Percentiles rank a stretch among this genome's conserved stretches.
phyloP scores from a whole-genome alignment of 2,113 vertebrate species.

The Ondatra zibethicus region DNA sequence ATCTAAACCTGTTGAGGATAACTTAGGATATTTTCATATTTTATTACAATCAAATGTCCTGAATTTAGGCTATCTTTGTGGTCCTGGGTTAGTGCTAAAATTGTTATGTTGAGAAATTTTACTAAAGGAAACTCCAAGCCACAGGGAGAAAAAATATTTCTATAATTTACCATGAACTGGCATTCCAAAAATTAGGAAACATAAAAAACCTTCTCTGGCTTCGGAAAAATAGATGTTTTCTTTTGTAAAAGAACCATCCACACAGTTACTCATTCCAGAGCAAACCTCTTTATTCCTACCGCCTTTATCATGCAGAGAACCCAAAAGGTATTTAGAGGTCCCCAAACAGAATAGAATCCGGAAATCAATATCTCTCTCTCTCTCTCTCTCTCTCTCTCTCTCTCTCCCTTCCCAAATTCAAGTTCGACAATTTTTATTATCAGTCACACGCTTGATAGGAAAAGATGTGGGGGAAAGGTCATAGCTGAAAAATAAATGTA shows the following conservation, averaged over 20 bases:
- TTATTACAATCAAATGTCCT: slow-evolving; percentile 41
- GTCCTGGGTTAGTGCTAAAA: slow-evolving; percentile 31
- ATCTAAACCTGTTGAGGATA: neutral
- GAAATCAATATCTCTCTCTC: neutral
- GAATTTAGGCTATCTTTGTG: slow-evolving; percentile 18
- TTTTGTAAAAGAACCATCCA: neutral
- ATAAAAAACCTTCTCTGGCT: neutral
- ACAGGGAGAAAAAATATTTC: slow-evolving; percentile 41
- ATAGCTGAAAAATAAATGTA: neutral
- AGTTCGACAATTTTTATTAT: neutral
- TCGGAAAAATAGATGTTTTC: neutral
- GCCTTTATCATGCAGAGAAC: neutral
- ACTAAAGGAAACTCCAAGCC: slow-evolving; percentile 10
- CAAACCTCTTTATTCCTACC: neutral
- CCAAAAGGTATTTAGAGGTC: neutral
- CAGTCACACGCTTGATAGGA: neutral
- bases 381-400: neutral
- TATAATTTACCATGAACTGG: slow-evolving; percentile 27
- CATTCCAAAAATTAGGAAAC: slow-evolving; percentile 46
- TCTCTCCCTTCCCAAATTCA: neutral
- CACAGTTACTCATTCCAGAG: neutral
- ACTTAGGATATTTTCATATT: neutral
- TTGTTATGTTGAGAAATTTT: slow-evolving; percentile 8
- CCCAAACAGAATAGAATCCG: neutral
- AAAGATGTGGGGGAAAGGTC: neutral